A percentile compares a stretch with the other conserved stretches of the same genome.
phyloP scores from a whole-genome alignment of 1,140 invertebrate species.

The Drosophila quadrilineata region DNA sequence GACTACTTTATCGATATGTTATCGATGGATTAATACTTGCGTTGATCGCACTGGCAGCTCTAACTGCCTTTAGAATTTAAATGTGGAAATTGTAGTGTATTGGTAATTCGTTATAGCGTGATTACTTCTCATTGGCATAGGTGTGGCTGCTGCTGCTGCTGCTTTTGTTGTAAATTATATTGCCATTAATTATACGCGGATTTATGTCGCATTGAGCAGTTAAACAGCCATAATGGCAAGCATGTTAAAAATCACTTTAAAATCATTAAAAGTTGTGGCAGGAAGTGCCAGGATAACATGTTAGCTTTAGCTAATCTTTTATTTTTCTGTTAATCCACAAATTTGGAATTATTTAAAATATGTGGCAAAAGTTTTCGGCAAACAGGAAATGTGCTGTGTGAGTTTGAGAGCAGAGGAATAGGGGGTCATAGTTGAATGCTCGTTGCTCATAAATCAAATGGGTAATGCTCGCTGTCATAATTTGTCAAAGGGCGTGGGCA shows the following conservation, averaged over 20 bases:
- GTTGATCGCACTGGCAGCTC: too few relatives aligned
- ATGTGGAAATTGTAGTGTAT: conserved; percentile 32
- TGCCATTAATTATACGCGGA: conserved; percentile 68
- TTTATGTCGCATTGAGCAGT: conserved; percentile 54
- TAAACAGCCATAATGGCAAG: conserved; percentile 60
- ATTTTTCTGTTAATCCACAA: too few relatives aligned
- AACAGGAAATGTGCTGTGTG: conserved; percentile 39
- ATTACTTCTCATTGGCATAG: neutral
- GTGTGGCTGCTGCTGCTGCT: neutral
- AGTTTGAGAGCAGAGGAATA: conserved; percentile 22
- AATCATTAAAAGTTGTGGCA: conserved; percentile 49
- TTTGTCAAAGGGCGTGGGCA: conserved; percentile 61
- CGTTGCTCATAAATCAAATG: conserved; percentile 62
- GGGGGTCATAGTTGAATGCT: conserved; percentile 66
- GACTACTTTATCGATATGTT: too few relatives aligned
- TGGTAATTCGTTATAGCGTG: conserved; percentile 4
- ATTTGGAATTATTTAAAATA: neutral
- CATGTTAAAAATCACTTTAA: conserved; percentile 74
- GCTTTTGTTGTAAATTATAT: conserved; percentile 67
- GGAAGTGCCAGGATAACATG: too few relatives aligned
- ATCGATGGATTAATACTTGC: too few relatives aligned
- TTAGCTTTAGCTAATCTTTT: too few relatives aligned
- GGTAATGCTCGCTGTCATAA: conserved; percentile 68
- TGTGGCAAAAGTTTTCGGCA: conserved; percentile 13
- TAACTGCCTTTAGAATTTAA: too few relatives aligned